These are phyloP conservation scores for Boloria euphrosyne DNA, from an alignment of 2,888 invertebrate genomes.

Conservation along the genomic window DNA sequence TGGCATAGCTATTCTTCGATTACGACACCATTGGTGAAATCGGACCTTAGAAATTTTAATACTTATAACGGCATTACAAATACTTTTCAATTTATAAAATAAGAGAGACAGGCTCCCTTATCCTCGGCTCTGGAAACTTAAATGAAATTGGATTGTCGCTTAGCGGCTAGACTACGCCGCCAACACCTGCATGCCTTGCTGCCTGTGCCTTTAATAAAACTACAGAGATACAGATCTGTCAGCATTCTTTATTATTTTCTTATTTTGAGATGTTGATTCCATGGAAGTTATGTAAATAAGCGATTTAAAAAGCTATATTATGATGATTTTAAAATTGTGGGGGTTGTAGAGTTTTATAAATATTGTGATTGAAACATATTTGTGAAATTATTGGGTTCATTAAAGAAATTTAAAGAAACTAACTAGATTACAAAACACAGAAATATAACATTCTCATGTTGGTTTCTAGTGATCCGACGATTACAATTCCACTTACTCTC, in stretches of 20 bases:
- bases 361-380: too few relatives aligned
- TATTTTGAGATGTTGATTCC: background rate
- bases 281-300: background rate
- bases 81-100: slow-evolving; percentile 14
- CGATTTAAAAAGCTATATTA: background rate
- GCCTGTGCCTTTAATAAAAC: slow-evolving; percentile 21
- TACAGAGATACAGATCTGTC: slow-evolving; percentile 8
- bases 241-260: background rate
- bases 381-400: too few relatives aligned
- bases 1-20: too few relatives aligned
- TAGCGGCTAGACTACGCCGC: slow-evolving; percentile 19
- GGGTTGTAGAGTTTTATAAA: too few relatives aligned
- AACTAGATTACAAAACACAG: too few relatives aligned
- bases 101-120: slow-evolving; percentile 11
- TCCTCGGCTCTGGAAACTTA: slow-evolving; percentile 16
- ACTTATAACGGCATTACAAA: background rate
- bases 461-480: too few relatives aligned
- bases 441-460: too few relatives aligned
- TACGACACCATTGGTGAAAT: too few relatives aligned
- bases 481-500: too few relatives aligned
- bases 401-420: too few relatives aligned
- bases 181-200: slow-evolving; percentile 15
- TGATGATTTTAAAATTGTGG: too few relatives aligned
- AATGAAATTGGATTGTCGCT: slow-evolving; percentile 30
- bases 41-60: background rate